phyloP scores from a whole-genome alignment of 1,140 invertebrate species.

The Tetramorium simillimum region DNA sequence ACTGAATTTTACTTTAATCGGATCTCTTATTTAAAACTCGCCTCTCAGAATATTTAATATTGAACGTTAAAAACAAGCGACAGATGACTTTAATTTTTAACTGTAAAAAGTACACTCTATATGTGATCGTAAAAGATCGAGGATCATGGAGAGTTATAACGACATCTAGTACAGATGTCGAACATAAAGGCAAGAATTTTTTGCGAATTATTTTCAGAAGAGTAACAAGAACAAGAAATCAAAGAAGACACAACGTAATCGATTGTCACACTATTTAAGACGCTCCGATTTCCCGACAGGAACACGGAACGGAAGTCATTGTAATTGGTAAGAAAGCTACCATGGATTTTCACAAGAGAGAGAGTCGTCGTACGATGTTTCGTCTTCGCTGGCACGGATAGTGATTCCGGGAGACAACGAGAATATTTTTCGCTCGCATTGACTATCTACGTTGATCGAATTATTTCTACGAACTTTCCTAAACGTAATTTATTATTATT shows the following conservation, averaged over 20 bases:
- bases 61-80: not conserved
- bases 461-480: conserved; percentile 49
- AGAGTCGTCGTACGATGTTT: conserved; percentile 65
- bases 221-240: not conserved
- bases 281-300: conserved; percentile 56
- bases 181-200: not conserved
- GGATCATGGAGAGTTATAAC: not conserved
- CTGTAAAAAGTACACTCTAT: not conserved
- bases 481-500: not conserved
- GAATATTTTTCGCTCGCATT: conserved; percentile 28
- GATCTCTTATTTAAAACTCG: not conserved
- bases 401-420: conserved; percentile 54
- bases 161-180: not conserved
- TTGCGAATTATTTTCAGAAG: not conserved
- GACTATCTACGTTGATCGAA: conserved; percentile 43
- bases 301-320: conserved; percentile 66
- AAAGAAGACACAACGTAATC: not conserved
- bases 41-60: not conserved
- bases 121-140: not conserved
- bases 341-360: conserved; percentile 73
- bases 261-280: conserved; percentile 24
- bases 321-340: conserved; percentile 73
- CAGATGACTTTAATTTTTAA: not conserved
- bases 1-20: not conserved
- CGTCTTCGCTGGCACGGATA: conserved; percentile 69